Evolutionary conservation across 2,797 vertebrate species (phyloP).

Genomic region (Aythya fuligula): DNA sequence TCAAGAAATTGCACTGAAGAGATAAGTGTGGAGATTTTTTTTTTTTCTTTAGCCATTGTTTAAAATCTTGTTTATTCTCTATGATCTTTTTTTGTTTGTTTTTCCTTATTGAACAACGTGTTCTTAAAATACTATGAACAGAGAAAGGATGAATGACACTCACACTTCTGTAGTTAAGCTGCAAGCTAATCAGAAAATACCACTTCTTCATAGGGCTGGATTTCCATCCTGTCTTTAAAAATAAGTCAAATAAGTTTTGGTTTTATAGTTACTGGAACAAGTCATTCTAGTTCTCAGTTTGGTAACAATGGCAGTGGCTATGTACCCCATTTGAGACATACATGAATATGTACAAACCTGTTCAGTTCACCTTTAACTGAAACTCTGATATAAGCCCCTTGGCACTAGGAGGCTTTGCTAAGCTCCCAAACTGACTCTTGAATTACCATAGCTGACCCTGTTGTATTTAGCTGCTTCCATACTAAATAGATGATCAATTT

Average conservation of each 20-base stretch:
- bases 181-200: background rate
- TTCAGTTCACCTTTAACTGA: constrained; percentile 73
- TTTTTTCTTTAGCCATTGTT: background rate
- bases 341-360: constrained; percentile 17
- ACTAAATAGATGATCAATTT: constrained; percentile 63
- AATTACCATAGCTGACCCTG: constrained; percentile 46
- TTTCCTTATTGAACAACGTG: background rate
- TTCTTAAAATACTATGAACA: background rate
- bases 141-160: rapidly evolving
- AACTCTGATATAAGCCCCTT: constrained; percentile 68
- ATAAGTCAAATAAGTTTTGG: background rate
- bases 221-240: background rate
- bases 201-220: background rate
- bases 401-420: constrained; percentile 40
- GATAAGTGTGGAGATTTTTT: background rate
- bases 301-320: background rate
- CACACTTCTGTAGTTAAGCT: background rate
- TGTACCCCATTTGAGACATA: background rate
- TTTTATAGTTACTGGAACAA: background rate
- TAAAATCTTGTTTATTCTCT: background rate
- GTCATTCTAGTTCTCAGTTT: background rate
- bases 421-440: constrained; percentile 52
- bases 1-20: background rate
- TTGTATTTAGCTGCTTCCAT: constrained; percentile 41
- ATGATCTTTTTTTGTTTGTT: background rate